Evolutionary conservation across 30 jellyfish, hydroid and myxozoan species (phyloP).

Genomic region (Hydractinia symbiolongicarpus): DNA sequence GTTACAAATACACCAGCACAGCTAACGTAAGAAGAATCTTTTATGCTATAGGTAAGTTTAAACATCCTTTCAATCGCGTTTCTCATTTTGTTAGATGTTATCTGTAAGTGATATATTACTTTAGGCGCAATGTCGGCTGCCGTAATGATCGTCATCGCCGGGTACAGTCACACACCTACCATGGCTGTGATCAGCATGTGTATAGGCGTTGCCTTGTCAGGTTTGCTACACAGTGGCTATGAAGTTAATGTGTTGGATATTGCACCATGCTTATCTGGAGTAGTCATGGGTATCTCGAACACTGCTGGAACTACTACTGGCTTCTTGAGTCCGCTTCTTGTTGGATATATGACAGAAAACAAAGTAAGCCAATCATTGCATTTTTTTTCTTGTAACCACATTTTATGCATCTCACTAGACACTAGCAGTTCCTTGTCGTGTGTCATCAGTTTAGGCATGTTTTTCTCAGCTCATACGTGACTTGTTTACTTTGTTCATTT

Average conservation of each 20-base stretch:
- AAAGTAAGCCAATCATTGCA: constrained; percentile 46
- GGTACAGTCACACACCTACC: constrained; percentile 75
- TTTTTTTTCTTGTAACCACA: not conserved
- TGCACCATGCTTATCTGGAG: constrained; percentile 95
- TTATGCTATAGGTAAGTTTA: constrained; percentile 66
- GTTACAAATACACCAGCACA: constrained; percentile 77
- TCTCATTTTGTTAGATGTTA: not conserved
- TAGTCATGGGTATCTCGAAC: constrained; percentile 91
- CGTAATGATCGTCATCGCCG: constrained; percentile 77
- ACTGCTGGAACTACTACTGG: constrained; percentile 98
- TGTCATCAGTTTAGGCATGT: not conserved
- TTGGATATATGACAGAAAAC: constrained; percentile 89
- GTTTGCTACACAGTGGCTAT: constrained; percentile 86
- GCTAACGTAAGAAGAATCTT: constrained; percentile 72
- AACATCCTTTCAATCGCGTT: not conserved
- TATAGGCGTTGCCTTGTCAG: constrained; percentile 92
- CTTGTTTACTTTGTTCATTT: not conserved
- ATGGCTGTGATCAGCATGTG: constrained; percentile 95
- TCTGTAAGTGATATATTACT: not conserved
- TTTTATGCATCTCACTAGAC: not conserved
- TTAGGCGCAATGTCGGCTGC: constrained; percentile 97
- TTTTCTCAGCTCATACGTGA: not conserved
- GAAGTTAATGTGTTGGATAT: constrained; percentile 89
- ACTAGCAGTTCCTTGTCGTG: not conserved
- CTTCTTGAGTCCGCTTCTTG: constrained; percentile 84